phyloP scores from a whole-genome alignment of 2,113 vertebrate genomes.

The Passer montanus region DNA sequence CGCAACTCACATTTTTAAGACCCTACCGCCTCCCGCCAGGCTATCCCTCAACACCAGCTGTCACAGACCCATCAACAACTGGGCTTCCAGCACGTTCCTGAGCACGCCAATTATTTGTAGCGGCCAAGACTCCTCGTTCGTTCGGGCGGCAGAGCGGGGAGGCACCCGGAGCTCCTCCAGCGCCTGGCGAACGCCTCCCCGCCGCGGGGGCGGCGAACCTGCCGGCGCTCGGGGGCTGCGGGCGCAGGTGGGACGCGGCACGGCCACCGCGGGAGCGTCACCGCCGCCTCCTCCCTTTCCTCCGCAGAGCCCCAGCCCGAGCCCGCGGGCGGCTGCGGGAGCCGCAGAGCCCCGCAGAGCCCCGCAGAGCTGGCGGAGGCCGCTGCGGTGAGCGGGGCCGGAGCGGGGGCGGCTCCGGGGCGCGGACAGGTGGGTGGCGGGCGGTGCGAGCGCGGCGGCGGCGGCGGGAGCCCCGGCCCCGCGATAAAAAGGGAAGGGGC shows the following conservation, averaged over 20 bases:
- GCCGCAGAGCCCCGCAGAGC: neutral
- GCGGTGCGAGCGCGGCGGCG: neutral
- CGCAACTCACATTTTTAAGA: neutral
- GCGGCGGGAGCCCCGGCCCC: neutral
- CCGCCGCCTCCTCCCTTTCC: neutral
- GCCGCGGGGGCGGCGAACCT: neutral
- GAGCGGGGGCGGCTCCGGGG: neutral
- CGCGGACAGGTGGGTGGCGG: neutral
- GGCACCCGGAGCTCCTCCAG: neutral
- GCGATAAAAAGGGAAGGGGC: neutral
- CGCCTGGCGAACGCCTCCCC: neutral
- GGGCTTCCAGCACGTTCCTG: conserved; percentile 11
- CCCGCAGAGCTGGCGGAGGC: neutral
- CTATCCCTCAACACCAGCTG: neutral
- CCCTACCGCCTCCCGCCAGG: neutral
- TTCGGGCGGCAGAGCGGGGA: neutral
- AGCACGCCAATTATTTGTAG: fast-evolving
- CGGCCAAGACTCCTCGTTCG: neutral
- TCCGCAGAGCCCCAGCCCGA: neutral
- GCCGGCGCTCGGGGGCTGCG: neutral
- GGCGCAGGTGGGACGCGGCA: neutral
- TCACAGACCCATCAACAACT: neutral
- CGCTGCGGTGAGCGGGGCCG: neutral
- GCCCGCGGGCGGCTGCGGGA: neutral
- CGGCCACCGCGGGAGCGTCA: neutral